These are phyloP conservation scores for Myxocyprinus asiaticus DNA, from an alignment of 2,113 vertebrate genomes.

Conservation along the genomic window DNA sequence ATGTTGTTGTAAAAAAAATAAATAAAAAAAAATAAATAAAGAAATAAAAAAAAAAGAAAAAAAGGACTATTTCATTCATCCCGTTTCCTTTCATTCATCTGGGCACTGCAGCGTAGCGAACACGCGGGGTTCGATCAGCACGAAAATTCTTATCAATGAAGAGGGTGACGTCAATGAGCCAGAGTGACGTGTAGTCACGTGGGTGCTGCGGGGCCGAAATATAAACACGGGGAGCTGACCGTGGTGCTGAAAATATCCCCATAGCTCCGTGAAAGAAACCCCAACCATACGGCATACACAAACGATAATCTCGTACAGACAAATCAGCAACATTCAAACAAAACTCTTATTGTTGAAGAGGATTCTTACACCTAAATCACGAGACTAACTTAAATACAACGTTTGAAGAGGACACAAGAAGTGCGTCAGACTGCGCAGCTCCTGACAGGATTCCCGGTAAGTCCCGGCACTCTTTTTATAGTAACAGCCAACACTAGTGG, in stretches of 20 bases:
- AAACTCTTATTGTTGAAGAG: conserved; percentile 3
- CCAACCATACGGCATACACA: conserved; percentile 12
- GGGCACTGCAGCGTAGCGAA: conserved; percentile 62
- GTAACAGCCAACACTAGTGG: conserved; percentile 2
- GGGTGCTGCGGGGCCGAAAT: conserved; percentile 49
- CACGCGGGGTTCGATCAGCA: conserved; percentile 56
- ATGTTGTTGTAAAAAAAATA: too few species aligned
- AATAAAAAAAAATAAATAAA: too few species aligned
- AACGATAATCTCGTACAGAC: background rate
- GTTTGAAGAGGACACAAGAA: conserved; percentile 41
- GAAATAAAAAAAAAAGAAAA: background rate
- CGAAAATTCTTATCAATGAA: conserved; percentile 68
- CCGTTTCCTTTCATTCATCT: conserved; percentile 63
- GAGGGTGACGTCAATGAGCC: conserved; percentile 61
- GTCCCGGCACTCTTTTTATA: conserved; percentile 47
- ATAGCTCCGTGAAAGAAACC: conserved; percentile 43
- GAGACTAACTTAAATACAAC: conserved; percentile 21
- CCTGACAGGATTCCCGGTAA: conserved; percentile 54
- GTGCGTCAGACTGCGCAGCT: conserved; percentile 44
- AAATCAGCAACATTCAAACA: conserved; percentile 13
- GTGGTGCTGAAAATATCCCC: conserved; percentile 67
- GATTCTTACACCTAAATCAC: conserved; percentile 13
- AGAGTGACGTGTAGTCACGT: conserved; percentile 60
- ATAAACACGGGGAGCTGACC: conserved; percentile 67
- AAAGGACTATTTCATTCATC: conserved; percentile 64